These are phyloP conservation scores for Drosophila mayaguana DNA, from an alignment of 2,888 invertebrate species.

Conservation along the genomic window DNA sequence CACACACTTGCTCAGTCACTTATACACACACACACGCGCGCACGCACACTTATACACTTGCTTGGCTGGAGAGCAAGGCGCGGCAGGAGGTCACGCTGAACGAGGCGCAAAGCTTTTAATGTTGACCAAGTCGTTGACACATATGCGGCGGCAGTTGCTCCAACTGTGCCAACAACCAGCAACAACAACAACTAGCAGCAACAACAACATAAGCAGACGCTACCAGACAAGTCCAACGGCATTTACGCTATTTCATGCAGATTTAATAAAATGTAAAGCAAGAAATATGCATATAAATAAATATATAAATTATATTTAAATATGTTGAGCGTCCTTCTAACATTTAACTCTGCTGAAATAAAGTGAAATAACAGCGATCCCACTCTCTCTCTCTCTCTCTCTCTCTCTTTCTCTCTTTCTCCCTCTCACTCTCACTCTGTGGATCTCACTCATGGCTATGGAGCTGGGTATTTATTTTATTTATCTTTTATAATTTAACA, in stretches of 20 bases:
- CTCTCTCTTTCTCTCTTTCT: not conserved
- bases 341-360: not conserved
- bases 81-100: slow-evolving; percentile 41
- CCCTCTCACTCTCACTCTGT: too few species aligned
- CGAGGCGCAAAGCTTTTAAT: slow-evolving; percentile 68
- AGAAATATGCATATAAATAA: too few species aligned
- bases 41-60: slow-evolving; percentile 9
- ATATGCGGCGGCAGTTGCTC: slow-evolving; percentile 61
- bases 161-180: slow-evolving; percentile 34
- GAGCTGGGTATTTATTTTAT: not conserved
- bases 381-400: not conserved
- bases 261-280: slow-evolving; percentile 3
- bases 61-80: slow-evolving; percentile 4
- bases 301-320: slow-evolving; percentile 2
- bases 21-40: not conserved
- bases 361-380: not conserved
- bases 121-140: slow-evolving; percentile 82
- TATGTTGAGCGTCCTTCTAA: not conserved
- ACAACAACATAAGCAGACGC: slow-evolving; percentile 2
- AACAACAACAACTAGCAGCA: not conserved
- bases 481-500: not conserved
- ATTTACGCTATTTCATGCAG: slow-evolving; percentile 19
- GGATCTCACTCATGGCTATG: too few species aligned
- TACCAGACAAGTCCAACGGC: slow-evolving; percentile 2
- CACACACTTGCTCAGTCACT: slow-evolving; percentile 3